phyloP scores from a whole-genome alignment of 2,113 vertebrate species.

The Cyanoramphus novaezelandiae region DNA sequence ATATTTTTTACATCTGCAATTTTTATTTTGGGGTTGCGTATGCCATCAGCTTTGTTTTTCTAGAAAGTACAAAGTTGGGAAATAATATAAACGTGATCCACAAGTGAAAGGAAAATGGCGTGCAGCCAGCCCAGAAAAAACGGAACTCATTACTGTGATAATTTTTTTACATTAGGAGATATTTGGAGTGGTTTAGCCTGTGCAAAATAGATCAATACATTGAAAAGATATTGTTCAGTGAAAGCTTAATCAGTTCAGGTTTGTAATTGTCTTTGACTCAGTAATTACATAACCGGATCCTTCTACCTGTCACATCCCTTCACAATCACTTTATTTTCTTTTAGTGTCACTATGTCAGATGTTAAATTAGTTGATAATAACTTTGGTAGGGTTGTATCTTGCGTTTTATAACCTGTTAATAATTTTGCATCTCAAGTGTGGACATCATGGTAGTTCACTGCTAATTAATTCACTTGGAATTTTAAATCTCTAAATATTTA shows the following conservation, averaged over 20 bases:
- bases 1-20: not conserved
- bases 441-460: not conserved
- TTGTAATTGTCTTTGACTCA: not conserved
- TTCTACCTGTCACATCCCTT: not conserved
- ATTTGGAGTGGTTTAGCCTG: not conserved
- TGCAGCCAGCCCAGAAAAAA: not conserved
- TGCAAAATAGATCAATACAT: not conserved
- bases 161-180: not conserved
- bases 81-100: not conserved
- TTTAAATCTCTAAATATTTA: not conserved
- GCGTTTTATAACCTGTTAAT: not conserved
- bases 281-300: not conserved
- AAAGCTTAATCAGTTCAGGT: not conserved
- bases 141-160: not conserved
- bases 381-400: not conserved
- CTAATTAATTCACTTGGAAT: not conserved
- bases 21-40: not conserved
- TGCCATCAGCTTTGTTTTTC: not conserved
- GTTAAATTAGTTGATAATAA: not conserved
- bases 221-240: not conserved
- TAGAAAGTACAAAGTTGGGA: not conserved
- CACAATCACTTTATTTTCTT: not conserved
- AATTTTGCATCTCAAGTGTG: not conserved
- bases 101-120: not conserved
- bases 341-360: not conserved